Conservation (phyloP, 2,888 invertebrate genomes). For the Leucoma salicis region DNA sequence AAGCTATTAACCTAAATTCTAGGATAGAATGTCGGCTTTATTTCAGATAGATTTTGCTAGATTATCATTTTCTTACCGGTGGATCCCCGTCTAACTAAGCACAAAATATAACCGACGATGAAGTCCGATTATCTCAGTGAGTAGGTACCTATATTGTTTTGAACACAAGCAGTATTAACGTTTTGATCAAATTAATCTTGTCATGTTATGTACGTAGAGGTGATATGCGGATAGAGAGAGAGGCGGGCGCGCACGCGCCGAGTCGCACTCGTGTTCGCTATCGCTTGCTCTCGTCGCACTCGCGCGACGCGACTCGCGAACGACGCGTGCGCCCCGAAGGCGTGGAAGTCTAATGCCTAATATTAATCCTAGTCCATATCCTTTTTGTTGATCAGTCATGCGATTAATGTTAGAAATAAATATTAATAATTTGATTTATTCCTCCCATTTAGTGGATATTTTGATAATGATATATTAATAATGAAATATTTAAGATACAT, state of each 20-base stretch:
- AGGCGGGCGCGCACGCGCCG: conserved; percentile 46
- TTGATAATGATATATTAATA: conserved; percentile 83
- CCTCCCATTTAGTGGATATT: conserved; percentile 83
- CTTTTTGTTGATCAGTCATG: conserved; percentile 83
- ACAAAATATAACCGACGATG: conserved; percentile 76
- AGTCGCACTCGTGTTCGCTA: conserved; percentile 8
- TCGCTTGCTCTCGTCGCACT: not conserved
- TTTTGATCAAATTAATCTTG: conserved; percentile 72
- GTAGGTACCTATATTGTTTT: conserved; percentile 69
- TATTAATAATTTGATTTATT: conserved; percentile 82
- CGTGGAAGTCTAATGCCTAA: conserved; percentile 77
- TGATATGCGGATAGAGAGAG: conserved; percentile 73
- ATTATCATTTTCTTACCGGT: conserved; percentile 71
- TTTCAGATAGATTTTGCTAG: conserved; percentile 82
- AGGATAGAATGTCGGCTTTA: conserved; percentile 79
- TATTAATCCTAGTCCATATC: conserved; percentile 83
- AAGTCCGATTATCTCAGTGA: conserved; percentile 65
- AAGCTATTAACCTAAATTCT: conserved; percentile 76
- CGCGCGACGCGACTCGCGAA: conserved; percentile 15
- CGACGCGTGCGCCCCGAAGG: conserved; percentile 53
- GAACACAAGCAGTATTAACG: conserved; percentile 75
- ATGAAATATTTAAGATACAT: conserved; percentile 83
- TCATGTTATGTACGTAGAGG: conserved; percentile 71
- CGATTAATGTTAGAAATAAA: conserved; percentile 81
- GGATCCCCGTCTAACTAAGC: conserved; percentile 73